Percentiles rank a stretch among this genome's conserved stretches.
Conservation (phyloP, 2,797 vertebrate species). For the Pseudochirops cupreus region DNA sequence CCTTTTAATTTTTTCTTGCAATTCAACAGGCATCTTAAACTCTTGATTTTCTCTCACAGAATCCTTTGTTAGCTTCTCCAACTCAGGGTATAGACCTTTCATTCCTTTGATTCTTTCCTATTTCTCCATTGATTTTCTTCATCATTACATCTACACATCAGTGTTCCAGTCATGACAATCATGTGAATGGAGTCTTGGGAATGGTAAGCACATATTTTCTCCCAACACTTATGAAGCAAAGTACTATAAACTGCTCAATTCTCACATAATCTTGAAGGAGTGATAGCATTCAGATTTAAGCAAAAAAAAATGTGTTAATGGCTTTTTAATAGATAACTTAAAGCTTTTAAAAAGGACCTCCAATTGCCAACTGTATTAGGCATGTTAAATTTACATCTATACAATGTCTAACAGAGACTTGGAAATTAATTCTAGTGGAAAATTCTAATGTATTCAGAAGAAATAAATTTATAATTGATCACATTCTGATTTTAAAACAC, state of each 20-base stretch:
- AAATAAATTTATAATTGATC: slow-evolving; percentile 13
- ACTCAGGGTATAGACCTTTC: neutral
- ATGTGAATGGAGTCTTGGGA: slow-evolving; percentile 3
- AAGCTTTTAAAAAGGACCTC: slow-evolving; percentile 26
- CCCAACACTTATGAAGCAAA: slow-evolving; percentile 3
- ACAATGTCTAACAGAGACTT: neutral
- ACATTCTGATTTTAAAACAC: neutral
- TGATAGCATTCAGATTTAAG: slow-evolving; percentile 47
- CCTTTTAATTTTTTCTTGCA: slow-evolving; percentile 25
- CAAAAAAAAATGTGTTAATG: slow-evolving; percentile 49
- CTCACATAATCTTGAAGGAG: neutral
- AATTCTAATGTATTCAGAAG: slow-evolving; percentile 5
- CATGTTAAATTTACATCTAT: slow-evolving; percentile 33
- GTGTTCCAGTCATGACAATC: neutral
- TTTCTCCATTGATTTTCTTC: slow-evolving; percentile 21
- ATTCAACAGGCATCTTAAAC: neutral
- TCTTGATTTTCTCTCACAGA: neutral
- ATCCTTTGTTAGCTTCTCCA: neutral
- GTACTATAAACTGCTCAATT: slow-evolving; percentile 1
- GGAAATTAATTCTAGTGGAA: neutral
- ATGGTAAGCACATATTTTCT: neutral
- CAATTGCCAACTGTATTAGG: slow-evolving; percentile 30
- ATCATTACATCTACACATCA: neutral
- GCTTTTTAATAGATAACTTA: slow-evolving; percentile 51
- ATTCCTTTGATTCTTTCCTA: neutral